Evolutionary conservation across 2,797 vertebrate species (phyloP).

Genomic region (Falco columbarius): DNA sequence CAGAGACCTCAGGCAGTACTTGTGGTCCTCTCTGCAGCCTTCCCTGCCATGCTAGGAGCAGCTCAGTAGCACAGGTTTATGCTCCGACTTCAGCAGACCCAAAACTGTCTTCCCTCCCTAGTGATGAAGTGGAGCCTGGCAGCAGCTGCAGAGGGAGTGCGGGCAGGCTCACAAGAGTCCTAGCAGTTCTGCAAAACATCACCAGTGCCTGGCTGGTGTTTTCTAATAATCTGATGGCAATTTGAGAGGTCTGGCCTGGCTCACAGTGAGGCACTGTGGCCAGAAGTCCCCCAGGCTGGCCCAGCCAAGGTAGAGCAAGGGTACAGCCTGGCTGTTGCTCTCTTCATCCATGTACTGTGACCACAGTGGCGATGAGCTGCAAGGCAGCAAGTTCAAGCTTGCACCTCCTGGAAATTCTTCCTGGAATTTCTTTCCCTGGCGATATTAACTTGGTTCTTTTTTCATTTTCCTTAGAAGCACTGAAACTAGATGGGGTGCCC

Average conservation of each 20-base stretch:
- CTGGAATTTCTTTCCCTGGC: not conserved
- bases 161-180: not conserved
- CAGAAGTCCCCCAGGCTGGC: not conserved
- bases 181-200: not conserved
- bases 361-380: fast-evolving
- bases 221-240: not conserved
- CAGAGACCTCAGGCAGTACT: not conserved
- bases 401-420: not conserved
- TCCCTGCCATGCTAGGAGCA: not conserved
- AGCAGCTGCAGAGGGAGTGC: not conserved
- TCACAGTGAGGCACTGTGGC: not conserved
- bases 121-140: not conserved
- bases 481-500: not conserved
- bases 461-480: not conserved
- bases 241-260: not conserved
- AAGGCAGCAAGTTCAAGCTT: not conserved
- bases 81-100: not conserved
- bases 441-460: not conserved
- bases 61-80: not conserved
- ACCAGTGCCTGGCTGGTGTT: not conserved
- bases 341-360: not conserved
- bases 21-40: not conserved
- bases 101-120: not conserved
- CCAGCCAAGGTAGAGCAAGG: too few species aligned
- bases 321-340: not conserved